Conservation (phyloP, 1,140 invertebrate genomes). For the Ceratoteleas bidentatus region DNA sequence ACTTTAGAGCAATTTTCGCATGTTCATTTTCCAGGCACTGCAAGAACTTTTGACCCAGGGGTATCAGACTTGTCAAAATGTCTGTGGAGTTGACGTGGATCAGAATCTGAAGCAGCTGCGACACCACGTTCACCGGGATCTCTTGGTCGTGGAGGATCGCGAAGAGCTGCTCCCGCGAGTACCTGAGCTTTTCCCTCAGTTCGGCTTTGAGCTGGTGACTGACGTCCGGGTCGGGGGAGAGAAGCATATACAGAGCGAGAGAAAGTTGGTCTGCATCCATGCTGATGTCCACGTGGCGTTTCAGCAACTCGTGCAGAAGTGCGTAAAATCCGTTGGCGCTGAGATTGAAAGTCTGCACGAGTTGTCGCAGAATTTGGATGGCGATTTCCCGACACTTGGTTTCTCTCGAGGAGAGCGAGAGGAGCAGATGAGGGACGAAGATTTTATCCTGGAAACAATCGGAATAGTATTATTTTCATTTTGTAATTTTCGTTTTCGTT, state of each 20-base stretch:
- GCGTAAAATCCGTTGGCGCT: constrained; percentile 65
- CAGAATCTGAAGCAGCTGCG: constrained; percentile 80
- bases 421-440: constrained; percentile 75
- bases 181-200: constrained; percentile 69
- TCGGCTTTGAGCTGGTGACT: constrained; percentile 69
- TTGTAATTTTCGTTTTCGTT: too few relatives aligned
- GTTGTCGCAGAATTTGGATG: constrained; percentile 69
- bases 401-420: constrained; percentile 71
- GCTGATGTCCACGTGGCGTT: constrained; percentile 81
- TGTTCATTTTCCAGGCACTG: constrained; percentile 60
- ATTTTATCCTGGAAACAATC: constrained; percentile 72
- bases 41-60: constrained; percentile 69
- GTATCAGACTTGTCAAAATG: constrained; percentile 76
- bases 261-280: constrained; percentile 85
- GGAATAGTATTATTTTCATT: too few relatives aligned
- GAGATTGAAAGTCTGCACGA: constrained; percentile 67
- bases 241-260: constrained; percentile 79
- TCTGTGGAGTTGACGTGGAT: constrained; percentile 82
- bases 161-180: constrained; percentile 70
- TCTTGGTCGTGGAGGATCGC: constrained; percentile 58
- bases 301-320: constrained; percentile 72
- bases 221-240: constrained; percentile 80
- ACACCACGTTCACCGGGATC: constrained; percentile 78
- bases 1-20: constrained; percentile 69
- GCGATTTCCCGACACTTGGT: constrained; percentile 66